Evolutionary conservation across 2,888 invertebrate genomes (phyloP), one percentile per base, ranked within the genome.

Genomic region (Macaria notata): DNA sequence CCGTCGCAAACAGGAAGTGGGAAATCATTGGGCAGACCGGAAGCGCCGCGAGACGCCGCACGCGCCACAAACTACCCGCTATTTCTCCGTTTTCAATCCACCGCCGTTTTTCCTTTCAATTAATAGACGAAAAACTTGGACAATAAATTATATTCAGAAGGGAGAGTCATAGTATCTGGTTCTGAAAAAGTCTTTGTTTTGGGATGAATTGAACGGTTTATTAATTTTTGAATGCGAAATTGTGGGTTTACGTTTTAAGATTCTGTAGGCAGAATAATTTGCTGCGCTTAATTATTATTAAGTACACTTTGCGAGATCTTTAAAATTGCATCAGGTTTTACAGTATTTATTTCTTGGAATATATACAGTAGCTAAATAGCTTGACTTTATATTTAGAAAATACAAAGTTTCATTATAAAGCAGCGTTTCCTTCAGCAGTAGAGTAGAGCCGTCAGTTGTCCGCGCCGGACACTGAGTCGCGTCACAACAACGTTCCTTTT

Each of bases 1-100:
- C 76, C 71, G 68, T 63, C 68, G 66, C 66, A 73, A 74, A 75
- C 81, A 79, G 88, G 88, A 88, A 84, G 75, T 62, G 79, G 81
- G 81, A 81, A 85, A 88, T 88, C 87, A 86, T 88, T 84, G 73
- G 70, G 69, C 65, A 73, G 75, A 70, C 82, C 84, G 86, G 86
- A 84, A 76, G 71, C 69, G 71, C 61, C 68, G 74, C 73, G 79
- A 79, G 86, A 83, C 84, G 82, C 74, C 77, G 76, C 71, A 68
- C 68, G 72, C 69, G 73, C 78, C 73, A 33, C 70, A 76, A 78
- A 81, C 81, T 78, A 77, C 80, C 80, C 73, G 69, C 73, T 76
- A 78, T 59, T 49, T 54, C 50, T 52, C 54, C 51, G 49, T 59
- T 59, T 54, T 50, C 47, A 51, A 54, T 44, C 47, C 66, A 75